These are phyloP conservation scores for Equus quagga DNA, from an alignment of 2,113 vertebrate species.

Conservation along the genomic window DNA sequence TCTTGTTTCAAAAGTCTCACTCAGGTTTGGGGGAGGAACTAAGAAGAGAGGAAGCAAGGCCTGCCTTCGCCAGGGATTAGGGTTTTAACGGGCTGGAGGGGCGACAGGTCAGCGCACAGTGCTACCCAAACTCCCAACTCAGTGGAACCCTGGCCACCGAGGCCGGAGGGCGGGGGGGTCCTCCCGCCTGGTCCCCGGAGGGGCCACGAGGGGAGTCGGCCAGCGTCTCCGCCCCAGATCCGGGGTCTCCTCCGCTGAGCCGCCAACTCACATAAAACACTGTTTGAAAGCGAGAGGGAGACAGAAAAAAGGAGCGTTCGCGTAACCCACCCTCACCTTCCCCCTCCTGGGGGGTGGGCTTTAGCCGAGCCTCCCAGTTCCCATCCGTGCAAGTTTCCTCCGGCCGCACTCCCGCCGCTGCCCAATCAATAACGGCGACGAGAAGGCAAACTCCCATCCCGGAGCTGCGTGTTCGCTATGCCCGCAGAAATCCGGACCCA, in stretches of 20 bases:
- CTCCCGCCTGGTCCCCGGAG: neutral
- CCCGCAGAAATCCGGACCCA: constrained; percentile 58
- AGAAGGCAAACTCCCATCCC: constrained; percentile 63
- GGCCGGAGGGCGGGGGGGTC: neutral
- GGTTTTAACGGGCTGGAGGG: constrained; percentile 20
- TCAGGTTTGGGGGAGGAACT: constrained; percentile 75
- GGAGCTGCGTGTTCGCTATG: constrained; percentile 56
- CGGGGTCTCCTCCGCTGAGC: neutral
- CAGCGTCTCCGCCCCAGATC: constrained; percentile 22
- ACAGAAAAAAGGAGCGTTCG: constrained; percentile 23
- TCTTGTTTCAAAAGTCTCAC: constrained; percentile 81
- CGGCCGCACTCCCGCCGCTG: constrained; percentile 49
- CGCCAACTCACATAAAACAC: constrained; percentile 71
- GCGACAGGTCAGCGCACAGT: constrained; percentile 33
- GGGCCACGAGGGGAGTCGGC: neutral
- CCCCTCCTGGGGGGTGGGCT: constrained; percentile 53
- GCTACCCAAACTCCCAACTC: constrained; percentile 59
- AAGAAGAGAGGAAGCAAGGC: constrained; percentile 73
- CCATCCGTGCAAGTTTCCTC: constrained; percentile 73
- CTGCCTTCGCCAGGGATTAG: constrained; percentile 53
- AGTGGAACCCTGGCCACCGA: neutral
- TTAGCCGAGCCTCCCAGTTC: neutral
- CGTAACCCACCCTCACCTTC: constrained; percentile 45
- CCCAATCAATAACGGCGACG: constrained; percentile 42
- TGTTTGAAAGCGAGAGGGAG: constrained; percentile 16